phyloP scores from a whole-genome alignment of 2,888 invertebrate genomes.

The Ommatoiulus sabulosus region DNA sequence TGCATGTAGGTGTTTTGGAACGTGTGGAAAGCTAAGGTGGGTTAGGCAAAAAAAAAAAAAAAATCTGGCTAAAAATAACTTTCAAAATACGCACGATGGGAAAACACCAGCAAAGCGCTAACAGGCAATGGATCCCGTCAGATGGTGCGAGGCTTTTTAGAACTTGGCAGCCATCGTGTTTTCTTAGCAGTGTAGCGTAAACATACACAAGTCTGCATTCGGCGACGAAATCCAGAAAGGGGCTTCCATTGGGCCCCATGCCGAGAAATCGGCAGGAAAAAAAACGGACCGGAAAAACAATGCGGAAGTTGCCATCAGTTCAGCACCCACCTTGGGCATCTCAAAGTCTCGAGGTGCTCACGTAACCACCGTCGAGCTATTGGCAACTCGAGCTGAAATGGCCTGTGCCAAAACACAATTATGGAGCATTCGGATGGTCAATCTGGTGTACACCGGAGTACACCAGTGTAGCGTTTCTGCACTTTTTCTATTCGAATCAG shows the following conservation, averaged over 20 bases:
- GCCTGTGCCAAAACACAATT: not conserved
- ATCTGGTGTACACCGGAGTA: not conserved
- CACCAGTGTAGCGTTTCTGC: too few relatives aligned
- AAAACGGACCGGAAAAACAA: not conserved
- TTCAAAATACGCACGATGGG: too few relatives aligned
- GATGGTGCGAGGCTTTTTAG: not conserved
- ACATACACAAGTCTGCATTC: not conserved
- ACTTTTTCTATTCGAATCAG: too few relatives aligned
- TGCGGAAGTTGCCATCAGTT: not conserved
- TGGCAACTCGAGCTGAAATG: not conserved
- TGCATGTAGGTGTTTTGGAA: too few relatives aligned
- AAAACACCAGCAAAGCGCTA: too few relatives aligned
- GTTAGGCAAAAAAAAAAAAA: not conserved
- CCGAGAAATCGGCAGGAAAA: not conserved
- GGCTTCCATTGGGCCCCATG: not conserved
- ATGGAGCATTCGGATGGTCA: not conserved
- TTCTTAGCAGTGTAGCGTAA: not conserved
- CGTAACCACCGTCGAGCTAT: not conserved
- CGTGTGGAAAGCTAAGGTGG: not conserved
- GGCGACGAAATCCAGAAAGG: slow-evolving; percentile 4
- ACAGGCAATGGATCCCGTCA: not conserved
- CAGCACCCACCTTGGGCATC: not conserved
- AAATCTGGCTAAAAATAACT: not conserved
- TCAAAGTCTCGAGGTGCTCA: not conserved
- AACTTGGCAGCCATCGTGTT: slow-evolving; percentile 34